phyloP scores from a whole-genome alignment of 2,888 invertebrate species.

The Idaea straminata region DNA sequence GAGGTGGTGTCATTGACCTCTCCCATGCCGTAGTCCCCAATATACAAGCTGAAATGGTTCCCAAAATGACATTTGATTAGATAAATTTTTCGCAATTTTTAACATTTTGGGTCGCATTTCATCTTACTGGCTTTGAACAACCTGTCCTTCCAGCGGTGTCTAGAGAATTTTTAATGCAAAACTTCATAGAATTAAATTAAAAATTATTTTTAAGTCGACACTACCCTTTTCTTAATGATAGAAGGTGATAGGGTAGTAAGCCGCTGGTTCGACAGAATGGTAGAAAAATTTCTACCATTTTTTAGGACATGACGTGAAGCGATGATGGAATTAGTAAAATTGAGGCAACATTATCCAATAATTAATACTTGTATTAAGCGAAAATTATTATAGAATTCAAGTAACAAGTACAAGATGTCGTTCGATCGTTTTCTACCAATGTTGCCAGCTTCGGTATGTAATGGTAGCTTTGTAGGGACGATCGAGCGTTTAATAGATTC shows the following conservation, averaged over 20 bases:
- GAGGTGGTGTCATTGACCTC: slow-evolving; percentile 7
- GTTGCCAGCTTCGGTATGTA: slow-evolving; percentile 36
- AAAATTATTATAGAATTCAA: slow-evolving; percentile 53
- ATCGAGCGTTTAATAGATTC: slow-evolving; percentile 36
- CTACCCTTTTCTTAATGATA: slow-evolving; percentile 25
- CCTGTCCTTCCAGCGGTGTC: slow-evolving; percentile 16
- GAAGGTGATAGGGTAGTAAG: slow-evolving; percentile 19
- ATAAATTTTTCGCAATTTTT: slow-evolving; percentile 25
- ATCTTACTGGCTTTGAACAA: slow-evolving; percentile 13
- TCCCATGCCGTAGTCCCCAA: slow-evolving; percentile 29
- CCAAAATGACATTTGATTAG: slow-evolving; percentile 28
- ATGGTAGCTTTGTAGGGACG: not conserved
- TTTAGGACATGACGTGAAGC: slow-evolving; percentile 34
- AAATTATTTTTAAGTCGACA: slow-evolving; percentile 26
- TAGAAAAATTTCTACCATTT: slow-evolving; percentile 22
- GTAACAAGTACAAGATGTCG: slow-evolving; percentile 48
- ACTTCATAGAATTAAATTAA: slow-evolving; percentile 24
- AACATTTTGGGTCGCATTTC: slow-evolving; percentile 30
- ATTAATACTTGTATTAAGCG: slow-evolving; percentile 53
- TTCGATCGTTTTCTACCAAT: slow-evolving; percentile 31
- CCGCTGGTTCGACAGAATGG: slow-evolving; percentile 21
- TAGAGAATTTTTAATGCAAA: slow-evolving; percentile 22
- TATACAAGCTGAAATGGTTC: slow-evolving; percentile 28
- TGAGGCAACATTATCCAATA: slow-evolving; percentile 64
- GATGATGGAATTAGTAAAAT: slow-evolving; percentile 33